Evolutionary conservation across 2,888 invertebrate species (phyloP), one percentile per base, ranked within the genome.

Genomic region (Mythimna pallens): DNA sequence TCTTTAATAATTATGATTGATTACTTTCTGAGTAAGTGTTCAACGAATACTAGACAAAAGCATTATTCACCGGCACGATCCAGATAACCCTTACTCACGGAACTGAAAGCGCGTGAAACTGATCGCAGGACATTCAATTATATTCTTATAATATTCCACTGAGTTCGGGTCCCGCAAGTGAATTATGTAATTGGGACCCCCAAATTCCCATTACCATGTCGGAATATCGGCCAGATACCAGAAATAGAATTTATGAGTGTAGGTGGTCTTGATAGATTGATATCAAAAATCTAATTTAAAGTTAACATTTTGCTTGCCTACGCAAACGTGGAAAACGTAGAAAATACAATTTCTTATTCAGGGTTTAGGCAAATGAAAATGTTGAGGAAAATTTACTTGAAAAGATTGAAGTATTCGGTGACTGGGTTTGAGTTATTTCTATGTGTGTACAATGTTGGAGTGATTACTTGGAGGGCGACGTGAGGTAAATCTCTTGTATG

Each of bases 141-240:
- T 88, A 88, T 89, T 90, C 83, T 88, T 90, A 90, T 87, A 89
- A 87, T 79, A 86, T 89, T 87, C 87, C 83, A 82, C 81, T 85
- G 86, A 82, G 87, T 90, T 88, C 75, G 78, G 82, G 80, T 88
- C 87, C 86, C 86, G 77, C 81, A 64, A 78, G 84, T 86, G 86
- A 90, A 85, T 86, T 89, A 90, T 88, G 86, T 84, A 73, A 82
- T 78, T 79, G 74, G 83, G 76, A 81, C 80, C 81, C 66, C 71
- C 57, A 72, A 76, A 71, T 71, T 71, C 70, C 85, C 87, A 89
- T 90, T 89, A 88, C 84, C 81, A 80, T 86, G 84, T 82, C 84
- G 81, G 78, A 85, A 87, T 87, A 88, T 87, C 85, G 80, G 86
- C 75, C 75, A 80, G 65, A 71, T 69, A 74, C 76, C 80, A 74